phyloP scores from a whole-genome alignment of 2,797 vertebrate genomes.

The Tokudaia tokunoshimensis region DNA sequence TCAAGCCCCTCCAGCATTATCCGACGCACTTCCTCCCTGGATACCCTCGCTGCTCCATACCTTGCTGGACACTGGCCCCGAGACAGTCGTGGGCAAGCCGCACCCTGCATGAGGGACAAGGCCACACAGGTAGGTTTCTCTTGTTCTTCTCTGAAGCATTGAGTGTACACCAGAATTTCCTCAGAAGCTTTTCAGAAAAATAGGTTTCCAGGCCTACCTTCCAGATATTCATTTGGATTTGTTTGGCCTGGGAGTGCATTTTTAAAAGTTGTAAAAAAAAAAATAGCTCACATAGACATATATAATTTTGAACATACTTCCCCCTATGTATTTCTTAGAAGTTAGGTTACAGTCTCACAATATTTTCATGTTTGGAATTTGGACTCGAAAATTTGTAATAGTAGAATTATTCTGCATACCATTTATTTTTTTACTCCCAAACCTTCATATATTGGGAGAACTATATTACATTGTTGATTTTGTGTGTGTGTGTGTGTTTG shows the following conservation, averaged over 20 bases:
- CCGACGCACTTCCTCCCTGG: constrained; percentile 94
- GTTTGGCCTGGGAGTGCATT: not conserved
- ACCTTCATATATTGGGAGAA: not conserved
- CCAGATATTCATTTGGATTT: not conserved
- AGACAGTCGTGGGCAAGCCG: constrained; percentile 93
- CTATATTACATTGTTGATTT: not conserved
- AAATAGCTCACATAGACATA: not conserved
- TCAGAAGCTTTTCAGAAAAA: not conserved
- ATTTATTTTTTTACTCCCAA: constrained; percentile 28
- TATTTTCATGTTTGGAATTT: constrained; percentile 52
- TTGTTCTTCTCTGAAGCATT: constrained; percentile 19
- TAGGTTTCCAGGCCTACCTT: not conserved
- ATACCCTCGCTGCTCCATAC: constrained; percentile 93
- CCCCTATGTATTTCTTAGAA: not conserved
- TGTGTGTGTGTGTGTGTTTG: not conserved
- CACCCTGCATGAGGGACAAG: constrained; percentile 98
- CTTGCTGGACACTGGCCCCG: constrained; percentile 97
- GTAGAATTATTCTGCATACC: not conserved
- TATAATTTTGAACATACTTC: not conserved
- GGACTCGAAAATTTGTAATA: constrained; percentile 30
- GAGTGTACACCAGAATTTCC: not conserved
- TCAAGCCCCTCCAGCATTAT: constrained; percentile 90
- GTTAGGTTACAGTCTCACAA: not conserved
- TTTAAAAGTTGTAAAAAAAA: not conserved
- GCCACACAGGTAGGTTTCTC: constrained; percentile 94